Base-by-base conservation (phyloP, 2,888 invertebrate genomes). In the Willowsia nigromaculata region DNA sequence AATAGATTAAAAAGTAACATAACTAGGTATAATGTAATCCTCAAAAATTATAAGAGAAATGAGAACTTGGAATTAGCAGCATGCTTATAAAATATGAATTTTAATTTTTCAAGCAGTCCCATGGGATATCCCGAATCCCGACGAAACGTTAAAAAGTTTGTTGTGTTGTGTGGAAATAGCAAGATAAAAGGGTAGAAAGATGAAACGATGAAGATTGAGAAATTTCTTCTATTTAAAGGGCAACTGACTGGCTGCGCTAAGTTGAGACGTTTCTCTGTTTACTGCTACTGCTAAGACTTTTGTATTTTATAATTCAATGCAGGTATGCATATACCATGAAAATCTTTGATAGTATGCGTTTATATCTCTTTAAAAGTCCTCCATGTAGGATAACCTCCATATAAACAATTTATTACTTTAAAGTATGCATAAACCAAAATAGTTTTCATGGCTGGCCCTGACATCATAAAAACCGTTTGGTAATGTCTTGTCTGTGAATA, bases 31-130 rank as follows among this genome's bases (percentile, higher is more conserved):
- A 6, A 18, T 56, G 9, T 13, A 27, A 62, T 30, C 3, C 30
- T 62, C 30, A 1, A 7, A 4, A 7, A 11, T n/a, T n/a, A n/a
- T n/a, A 25, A 56, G 25, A 56, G 27, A 33, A 15, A 22, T 50
- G 53, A 76, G 25, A 47, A 84, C 59, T 47, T 59, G 27, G 9
- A 22, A 82, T 56, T 33, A 40, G n/a, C 74, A 76, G 11, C 22
- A 15, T n/a, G 62, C 56, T 43, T 50, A 86, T 86, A 81, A 86
- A 86, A 86, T 86, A 86, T 86, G 68, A 80, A 86, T 80, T 86
- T 86, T 86, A 86, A 86, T 86, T 56, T 86, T 80, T 81, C 81
- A 80, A 56, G 37, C 56, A 80, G 80, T 80, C 80, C 53, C 56
- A 37, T 80, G 80, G 80, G 56, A 80, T 30, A 18, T 18, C 0